A percentile compares a stretch with the other conserved stretches of the same genome.
These are phyloP conservation scores for Tipula vernalis DNA, from an alignment of 2,888 invertebrate species.

Conservation along the genomic window DNA sequence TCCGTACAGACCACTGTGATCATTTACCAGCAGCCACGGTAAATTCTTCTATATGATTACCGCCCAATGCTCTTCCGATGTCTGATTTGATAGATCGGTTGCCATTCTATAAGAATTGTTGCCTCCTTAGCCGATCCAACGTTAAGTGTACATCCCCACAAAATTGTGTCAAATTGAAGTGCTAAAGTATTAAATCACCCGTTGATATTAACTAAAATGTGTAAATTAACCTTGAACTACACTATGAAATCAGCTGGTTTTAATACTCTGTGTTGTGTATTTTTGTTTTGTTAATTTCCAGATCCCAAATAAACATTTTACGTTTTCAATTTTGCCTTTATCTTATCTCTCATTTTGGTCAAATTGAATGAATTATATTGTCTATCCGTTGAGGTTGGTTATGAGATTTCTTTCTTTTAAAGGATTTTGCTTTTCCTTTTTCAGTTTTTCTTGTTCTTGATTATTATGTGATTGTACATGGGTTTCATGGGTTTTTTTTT, in stretches of 20 bases:
- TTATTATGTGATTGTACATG: conserved; percentile 9
- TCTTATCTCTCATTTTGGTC: not conserved
- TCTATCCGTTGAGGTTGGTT: conserved; percentile 11
- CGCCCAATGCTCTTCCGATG: no score
- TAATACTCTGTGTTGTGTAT: not conserved
- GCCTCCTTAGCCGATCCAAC: no score
- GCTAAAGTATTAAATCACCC: not conserved
- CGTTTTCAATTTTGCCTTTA: not conserved
- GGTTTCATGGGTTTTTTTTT: conserved; percentile 5
- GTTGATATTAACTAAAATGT: not conserved
- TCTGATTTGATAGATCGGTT: no score
- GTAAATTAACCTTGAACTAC: not conserved
- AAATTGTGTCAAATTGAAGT: no score
- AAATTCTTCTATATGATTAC: no score
- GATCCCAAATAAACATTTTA: not conserved
- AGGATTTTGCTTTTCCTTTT: not conserved
- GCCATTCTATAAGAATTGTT: no score
- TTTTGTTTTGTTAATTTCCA: not conserved
- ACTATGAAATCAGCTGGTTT: not conserved
- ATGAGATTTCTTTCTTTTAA: not conserved
- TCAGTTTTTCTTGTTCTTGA: not conserved
- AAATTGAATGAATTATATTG: conserved; percentile 4
- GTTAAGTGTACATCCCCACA: no score
- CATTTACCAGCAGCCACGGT: no score
- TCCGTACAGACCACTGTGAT: no score